A percentile compares a stretch with the other conserved stretches of the same genome.
These are phyloP conservation scores for Agonum fuliginosum DNA, from an alignment of 2,888 invertebrate species.

Conservation along the genomic window DNA sequence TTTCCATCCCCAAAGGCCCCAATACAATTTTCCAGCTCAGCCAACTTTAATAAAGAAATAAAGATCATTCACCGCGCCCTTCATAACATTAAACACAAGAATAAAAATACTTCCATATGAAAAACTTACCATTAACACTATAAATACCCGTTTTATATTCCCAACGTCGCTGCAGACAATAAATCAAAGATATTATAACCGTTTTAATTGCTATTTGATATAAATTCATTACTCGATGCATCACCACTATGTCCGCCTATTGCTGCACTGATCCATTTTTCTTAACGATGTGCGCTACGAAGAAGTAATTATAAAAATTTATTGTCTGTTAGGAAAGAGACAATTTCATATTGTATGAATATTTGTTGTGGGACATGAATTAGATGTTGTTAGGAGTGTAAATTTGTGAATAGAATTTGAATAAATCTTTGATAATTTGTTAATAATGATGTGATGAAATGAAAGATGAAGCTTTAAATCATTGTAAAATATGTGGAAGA, in stretches of 20 bases:
- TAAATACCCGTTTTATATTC: constrained; percentile 29
- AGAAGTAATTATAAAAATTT: constrained; percentile 24
- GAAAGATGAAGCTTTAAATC: not conserved
- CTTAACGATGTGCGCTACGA: constrained; percentile 8
- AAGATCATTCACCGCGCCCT: not conserved
- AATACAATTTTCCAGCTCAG: not conserved
- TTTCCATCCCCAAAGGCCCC: not conserved
- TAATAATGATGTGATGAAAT: constrained; percentile 23
- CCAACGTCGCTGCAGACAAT: not conserved
- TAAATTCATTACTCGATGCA: constrained; percentile 52
- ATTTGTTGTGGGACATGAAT: not conserved
- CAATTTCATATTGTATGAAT: constrained; percentile 26
- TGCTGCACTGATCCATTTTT: constrained; percentile 18
- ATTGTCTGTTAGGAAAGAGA: constrained; percentile 26
- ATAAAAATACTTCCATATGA: constrained; percentile 9
- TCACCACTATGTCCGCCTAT: not conserved
- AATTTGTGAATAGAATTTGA: not conserved
- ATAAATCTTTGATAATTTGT: constrained; percentile 6
- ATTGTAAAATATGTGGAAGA: not conserved
- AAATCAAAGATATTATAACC: constrained; percentile 48
- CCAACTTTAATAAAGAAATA: constrained; percentile 2
- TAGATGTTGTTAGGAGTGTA: not conserved
- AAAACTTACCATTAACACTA: not conserved
- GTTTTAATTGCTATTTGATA: constrained; percentile 58
- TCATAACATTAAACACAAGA: not conserved